These are phyloP conservation scores for Apostichopus parvimensis DNA, from an alignment of 35 echinoderm and acorn worm genomes.

Conservation along the genomic window DNA sequence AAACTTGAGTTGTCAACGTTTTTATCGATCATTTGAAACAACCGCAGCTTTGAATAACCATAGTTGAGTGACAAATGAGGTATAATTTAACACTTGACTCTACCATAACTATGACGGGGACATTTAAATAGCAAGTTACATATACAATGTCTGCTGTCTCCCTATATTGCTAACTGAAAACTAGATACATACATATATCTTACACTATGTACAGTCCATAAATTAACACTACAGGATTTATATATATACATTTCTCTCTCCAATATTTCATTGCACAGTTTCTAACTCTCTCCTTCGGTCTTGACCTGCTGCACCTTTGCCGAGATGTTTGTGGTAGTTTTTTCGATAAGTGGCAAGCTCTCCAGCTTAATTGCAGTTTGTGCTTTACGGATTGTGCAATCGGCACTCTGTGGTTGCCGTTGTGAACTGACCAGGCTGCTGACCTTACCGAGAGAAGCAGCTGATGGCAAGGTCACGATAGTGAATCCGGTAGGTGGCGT, in stretches of 20 bases:
- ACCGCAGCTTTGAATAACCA: too few species aligned
- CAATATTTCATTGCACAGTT: conserved; percentile 26
- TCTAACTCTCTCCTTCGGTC: neutral
- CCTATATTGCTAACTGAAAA: neutral
- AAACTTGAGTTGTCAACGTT: too few species aligned
- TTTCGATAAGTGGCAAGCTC: neutral
- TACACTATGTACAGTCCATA: conserved; percentile 9
- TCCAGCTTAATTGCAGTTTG: neutral
- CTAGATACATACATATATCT: neutral
- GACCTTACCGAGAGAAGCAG: conserved; percentile 17
- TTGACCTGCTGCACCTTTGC: neutral
- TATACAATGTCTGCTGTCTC: neutral
- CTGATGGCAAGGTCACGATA: conserved; percentile 81
- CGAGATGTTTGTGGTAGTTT: neutral
- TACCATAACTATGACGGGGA: too few species aligned
- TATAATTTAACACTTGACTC: too few species aligned
- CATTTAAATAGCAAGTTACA: too few species aligned
- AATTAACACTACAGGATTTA: neutral
- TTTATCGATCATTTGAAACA: too few species aligned
- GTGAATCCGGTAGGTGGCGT: conserved; percentile 63
- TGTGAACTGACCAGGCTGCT: neutral
- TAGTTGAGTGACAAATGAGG: too few species aligned
- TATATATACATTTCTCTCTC: neutral
- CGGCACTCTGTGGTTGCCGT: neutral
- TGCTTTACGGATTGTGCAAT: neutral